These are phyloP conservation scores for Greenwoodochromis staneri DNA, from an alignment of 2,113 vertebrate species.

Conservation along the genomic window DNA sequence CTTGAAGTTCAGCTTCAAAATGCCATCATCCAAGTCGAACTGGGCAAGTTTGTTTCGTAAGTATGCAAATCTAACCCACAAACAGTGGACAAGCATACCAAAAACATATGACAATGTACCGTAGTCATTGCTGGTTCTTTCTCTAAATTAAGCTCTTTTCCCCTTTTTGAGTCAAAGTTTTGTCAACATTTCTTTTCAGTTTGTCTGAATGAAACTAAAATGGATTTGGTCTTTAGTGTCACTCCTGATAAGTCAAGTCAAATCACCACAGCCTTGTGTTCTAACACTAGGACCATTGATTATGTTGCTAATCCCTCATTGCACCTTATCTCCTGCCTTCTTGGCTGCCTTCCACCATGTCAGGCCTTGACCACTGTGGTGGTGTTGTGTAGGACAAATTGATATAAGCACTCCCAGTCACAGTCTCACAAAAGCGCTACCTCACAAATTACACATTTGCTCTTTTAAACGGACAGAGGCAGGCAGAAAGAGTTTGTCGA, in stretches of 20 bases:
- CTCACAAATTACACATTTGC: neutral
- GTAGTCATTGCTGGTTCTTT: neutral
- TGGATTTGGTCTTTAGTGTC: neutral
- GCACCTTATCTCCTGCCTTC: neutral
- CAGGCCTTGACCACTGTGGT: neutral
- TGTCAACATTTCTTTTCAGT: neutral
- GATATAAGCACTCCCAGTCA: neutral
- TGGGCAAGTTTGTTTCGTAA: constrained; percentile 98
- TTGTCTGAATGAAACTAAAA: neutral
- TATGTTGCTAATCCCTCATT: neutral
- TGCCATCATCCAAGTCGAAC: constrained; percentile 88
- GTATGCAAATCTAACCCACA: constrained; percentile 48
- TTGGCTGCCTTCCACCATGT: neutral
- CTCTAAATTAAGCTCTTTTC: neutral
- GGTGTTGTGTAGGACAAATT: neutral
- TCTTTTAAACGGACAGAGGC: neutral
- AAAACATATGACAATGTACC: neutral
- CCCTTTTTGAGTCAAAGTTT: neutral
- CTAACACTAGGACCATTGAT: neutral
- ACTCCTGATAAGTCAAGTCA: neutral
- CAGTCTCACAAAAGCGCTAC: neutral
- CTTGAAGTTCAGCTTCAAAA: constrained; percentile 86
- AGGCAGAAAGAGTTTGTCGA: neutral
- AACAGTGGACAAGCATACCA: neutral
- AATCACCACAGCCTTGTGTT: neutral